These are phyloP conservation scores for Sebastes paucispinis DNA, from an alignment of 2,797 vertebrate genomes.

Conservation along the genomic window DNA sequence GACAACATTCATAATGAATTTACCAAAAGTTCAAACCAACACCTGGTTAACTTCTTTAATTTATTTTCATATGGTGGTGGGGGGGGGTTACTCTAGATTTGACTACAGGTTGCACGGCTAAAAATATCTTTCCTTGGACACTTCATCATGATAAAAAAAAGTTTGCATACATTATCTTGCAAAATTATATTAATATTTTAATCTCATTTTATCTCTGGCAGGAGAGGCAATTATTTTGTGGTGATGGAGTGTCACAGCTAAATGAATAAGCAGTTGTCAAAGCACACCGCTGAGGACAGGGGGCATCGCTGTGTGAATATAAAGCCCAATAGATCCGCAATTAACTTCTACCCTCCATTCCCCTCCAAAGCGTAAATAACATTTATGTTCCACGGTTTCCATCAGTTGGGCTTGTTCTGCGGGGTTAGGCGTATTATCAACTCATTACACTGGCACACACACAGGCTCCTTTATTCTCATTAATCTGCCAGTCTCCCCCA, in stretches of 20 bases:
- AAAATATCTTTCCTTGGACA: conserved; percentile 14
- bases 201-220: conserved; percentile 49
- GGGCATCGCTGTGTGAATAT: conserved; percentile 39
- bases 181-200: conserved; percentile 57
- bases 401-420: conserved; percentile 47
- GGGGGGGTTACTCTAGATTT: background rate
- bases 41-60: background rate
- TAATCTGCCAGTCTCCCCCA: conserved; percentile 56
- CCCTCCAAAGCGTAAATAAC: conserved; percentile 51
- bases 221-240: conserved; percentile 55
- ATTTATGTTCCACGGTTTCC: conserved; percentile 51
- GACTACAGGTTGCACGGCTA: background rate
- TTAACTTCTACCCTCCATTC: conserved; percentile 61
- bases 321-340: conserved; percentile 49
- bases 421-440: conserved; percentile 57
- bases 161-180: conserved; percentile 33
- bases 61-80: background rate
- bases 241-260: conserved; percentile 54
- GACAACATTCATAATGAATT: background rate
- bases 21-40: background rate
- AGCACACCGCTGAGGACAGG: conserved; percentile 42
- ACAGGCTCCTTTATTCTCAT: conserved; percentile 53
- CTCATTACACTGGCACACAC: conserved; percentile 54
- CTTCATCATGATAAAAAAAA: background rate
- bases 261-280: conserved; percentile 59